Conservation (phyloP, 2,888 invertebrate genomes). For the Melieria crassipennis region DNA sequence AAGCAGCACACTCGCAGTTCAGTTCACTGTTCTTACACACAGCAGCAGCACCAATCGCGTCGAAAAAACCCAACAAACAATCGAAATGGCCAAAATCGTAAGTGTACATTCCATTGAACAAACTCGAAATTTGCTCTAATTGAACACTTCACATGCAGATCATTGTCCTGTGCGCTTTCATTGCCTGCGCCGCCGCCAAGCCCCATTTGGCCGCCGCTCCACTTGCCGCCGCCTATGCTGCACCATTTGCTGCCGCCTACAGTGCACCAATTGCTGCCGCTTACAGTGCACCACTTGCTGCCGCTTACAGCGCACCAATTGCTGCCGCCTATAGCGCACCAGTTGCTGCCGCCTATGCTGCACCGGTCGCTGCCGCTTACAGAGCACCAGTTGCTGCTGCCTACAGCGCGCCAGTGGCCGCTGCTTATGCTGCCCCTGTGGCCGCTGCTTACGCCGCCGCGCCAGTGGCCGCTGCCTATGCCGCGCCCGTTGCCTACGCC, state of each 20-base stretch:
- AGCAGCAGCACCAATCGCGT: neutral
- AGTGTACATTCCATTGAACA: neutral
- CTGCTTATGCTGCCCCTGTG: constrained; percentile 33
- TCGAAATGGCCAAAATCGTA: constrained; percentile 36
- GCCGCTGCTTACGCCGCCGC: constrained; percentile 33
- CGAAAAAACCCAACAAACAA: constrained; percentile 3
- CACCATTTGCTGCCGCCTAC: constrained; percentile 28
- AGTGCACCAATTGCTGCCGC: constrained; percentile 34
- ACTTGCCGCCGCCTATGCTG: constrained; percentile 27
- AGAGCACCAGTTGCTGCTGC: constrained; percentile 33
- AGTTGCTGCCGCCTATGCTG: constrained; percentile 27
- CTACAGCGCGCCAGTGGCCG: constrained; percentile 24
- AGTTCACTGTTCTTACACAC: constrained; percentile 11
- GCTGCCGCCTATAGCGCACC: constrained; percentile 32
- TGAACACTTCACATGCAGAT: constrained; percentile 16
- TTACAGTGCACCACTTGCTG: constrained; percentile 31
- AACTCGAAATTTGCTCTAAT: neutral
- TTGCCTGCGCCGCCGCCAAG: constrained; percentile 42
- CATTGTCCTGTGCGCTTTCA: constrained; percentile 38
- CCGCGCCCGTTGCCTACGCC: constrained; percentile 36
- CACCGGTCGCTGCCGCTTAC: constrained; percentile 34
- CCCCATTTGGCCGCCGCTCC: constrained; percentile 35
- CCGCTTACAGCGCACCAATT: constrained; percentile 26
- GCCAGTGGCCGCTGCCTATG: constrained; percentile 28
- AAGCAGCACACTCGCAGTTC: constrained; percentile 11